Evolutionary conservation across 2,113 vertebrate species (phyloP).

Genomic region (Cyanoramphus novaezelandiae): DNA sequence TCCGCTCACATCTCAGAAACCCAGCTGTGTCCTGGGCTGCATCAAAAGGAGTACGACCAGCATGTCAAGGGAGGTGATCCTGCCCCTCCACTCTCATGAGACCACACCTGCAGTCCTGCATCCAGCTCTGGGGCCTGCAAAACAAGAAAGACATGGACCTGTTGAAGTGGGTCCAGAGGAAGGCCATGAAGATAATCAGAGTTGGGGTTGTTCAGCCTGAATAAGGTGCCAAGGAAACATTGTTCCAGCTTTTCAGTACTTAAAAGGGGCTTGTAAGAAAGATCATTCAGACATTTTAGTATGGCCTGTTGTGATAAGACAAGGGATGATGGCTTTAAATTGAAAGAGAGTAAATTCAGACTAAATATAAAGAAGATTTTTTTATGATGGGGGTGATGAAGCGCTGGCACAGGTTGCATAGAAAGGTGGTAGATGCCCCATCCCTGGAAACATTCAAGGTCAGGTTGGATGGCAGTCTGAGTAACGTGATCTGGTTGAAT

Average conservation of each 20-base stretch:
- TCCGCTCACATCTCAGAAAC: rapidly evolving
- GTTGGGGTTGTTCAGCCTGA: background rate
- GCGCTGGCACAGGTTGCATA: background rate
- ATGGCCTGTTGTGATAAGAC: background rate
- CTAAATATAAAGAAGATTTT: background rate
- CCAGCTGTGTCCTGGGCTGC: background rate
- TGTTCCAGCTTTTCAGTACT: background rate
- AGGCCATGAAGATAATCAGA: background rate
- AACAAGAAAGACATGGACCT: background rate
- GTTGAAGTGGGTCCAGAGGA: background rate
- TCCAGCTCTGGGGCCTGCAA: background rate
- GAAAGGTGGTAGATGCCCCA: background rate
- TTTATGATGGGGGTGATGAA: background rate
- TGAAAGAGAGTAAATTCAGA: background rate
- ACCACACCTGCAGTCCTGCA: background rate
- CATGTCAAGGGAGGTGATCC: background rate
- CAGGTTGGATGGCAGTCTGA: background rate
- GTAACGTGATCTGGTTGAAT: background rate
- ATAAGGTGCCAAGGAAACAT: background rate
- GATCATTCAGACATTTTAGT: background rate
- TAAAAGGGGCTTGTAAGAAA: background rate
- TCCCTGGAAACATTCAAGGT: background rate
- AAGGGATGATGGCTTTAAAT: background rate
- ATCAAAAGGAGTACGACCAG: background rate
- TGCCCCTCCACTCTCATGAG: background rate